Evolutionary conservation across 2,797 vertebrate species (phyloP), one percentile per base, ranked within the genome.

Genomic region (Pristis pectinata): DNA sequence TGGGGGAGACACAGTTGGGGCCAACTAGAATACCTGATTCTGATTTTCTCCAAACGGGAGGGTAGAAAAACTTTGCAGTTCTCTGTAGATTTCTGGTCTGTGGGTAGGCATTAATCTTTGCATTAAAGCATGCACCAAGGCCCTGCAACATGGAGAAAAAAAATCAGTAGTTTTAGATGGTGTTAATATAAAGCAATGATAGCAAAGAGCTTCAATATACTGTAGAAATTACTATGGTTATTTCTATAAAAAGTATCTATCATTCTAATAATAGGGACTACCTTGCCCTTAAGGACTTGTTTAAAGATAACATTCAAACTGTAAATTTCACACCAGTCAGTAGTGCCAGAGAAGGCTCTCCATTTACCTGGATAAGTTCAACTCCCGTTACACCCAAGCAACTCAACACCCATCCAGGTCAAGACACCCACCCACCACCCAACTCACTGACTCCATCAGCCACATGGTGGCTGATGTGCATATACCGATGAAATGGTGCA

Each of bases 81-180:
- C 96, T 95, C 95, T 97, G 97, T 0, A 96, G 97, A 95, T 96
- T 95, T 95, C 97, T 95, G 0, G 96, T 97, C 44, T 94, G 95
- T 0, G 98, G 98, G 94, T 98, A 98, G 3, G 96, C 95, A 77
- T 95, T 94, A 0, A 72, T 95, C 95, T 98, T 97, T 74, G 96
- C 96, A 7, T 98, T 97, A 95, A 98, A 96, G 95, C 98, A 98
- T 94, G 99, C 97, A 24, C 97, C 94, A 19, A 98, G 97, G 0
- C 97, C 98, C 98, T 99, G 96, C 0, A 49, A 0, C 0, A 59
- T 61, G 34, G 41, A 37, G 30, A 17, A 37, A 34, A 8, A 2
- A 56, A 83, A 13, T 34, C 4, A 53, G 53, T n/a, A 44, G 89
- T 34, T 49, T 94, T 27, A 94, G 44, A 74, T 70, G 15, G 87